Base-by-base conservation (phyloP, 2,888 invertebrate genomes). In the Drymonia ruficornis region DNA sequence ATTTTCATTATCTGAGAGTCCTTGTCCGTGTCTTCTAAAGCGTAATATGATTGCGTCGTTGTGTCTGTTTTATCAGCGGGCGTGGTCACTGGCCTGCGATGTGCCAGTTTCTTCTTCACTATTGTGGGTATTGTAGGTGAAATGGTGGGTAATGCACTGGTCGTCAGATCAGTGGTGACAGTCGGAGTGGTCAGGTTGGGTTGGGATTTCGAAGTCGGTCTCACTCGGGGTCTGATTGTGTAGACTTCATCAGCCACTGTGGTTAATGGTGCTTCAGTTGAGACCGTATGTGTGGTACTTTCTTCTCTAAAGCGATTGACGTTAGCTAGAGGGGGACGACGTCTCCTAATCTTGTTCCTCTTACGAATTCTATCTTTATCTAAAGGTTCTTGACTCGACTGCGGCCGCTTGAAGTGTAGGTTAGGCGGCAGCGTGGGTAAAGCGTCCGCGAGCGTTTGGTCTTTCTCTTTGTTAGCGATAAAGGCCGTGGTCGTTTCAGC, bases 1-100 rank as follows among this genome's bases (percentile, higher is more conserved):
- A 93, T 93, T 78, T 93, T 93, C 93, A 93, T 93, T 50, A 93
- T 93, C 18, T 89, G 86, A 0, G 93, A 91, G 62, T 93, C 92
- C 61, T 87, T 87, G 52, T 72, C 83, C 1, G 70, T 53, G 36
- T 88, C 87, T 40, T 83, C 81, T 58, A 83, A 81, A 52, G 66
- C 80, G 15, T 61, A 67, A 19, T 43, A 45, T 13, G 76, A 63
- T 45, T 77, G 69, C n/a, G 89, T 87, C 4, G 91, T 91, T 2
- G 85, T 86, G 72, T 91, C 91, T 36, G 72, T 63, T 79, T 74
- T 81, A 42, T 86, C 83, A 0, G 72, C 61, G n/a, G 84, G 78
- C 2, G 86, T 86, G 0, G 87, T 84, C 7, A 78, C 49, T 2
- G 84, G 86, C 31, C 89, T 83, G 34, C 91, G 87, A 52, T 86